Evolutionary conservation across 2,113 vertebrate species (phyloP).

Genomic region (Macquaria australasica): DNA sequence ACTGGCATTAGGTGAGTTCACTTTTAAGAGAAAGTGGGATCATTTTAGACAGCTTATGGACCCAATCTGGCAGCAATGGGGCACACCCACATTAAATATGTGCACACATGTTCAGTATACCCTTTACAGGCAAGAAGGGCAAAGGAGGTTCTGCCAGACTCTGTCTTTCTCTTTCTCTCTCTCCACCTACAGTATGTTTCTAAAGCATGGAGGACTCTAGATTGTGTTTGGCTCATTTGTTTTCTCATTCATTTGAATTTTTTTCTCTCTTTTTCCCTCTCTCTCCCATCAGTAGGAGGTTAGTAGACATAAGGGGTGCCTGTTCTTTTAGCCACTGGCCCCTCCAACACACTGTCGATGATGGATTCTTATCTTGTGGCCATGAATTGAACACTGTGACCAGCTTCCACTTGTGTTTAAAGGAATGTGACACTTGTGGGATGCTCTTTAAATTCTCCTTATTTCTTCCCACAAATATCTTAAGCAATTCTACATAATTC

Average conservation of each 20-base stretch:
- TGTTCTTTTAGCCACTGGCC: constrained; percentile 79
- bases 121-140: constrained; percentile 39
- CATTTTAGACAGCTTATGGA: constrained; percentile 72
- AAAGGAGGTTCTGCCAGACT: constrained; percentile 15
- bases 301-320: constrained; percentile 83
- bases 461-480: constrained; percentile 61
- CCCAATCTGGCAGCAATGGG: constrained; percentile 24
- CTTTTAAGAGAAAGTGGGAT: constrained; percentile 89
- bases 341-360: constrained; percentile 79
- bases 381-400: constrained; percentile 83
- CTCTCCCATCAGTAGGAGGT: constrained; percentile 80
- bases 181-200: constrained; percentile 49
- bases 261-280: constrained; percentile 19
- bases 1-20: constrained; percentile 90
- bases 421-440: constrained; percentile 79
- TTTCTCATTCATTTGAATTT: constrained; percentile 52
- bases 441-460: constrained; percentile 64
- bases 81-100: constrained; percentile 42
- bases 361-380: constrained; percentile 80
- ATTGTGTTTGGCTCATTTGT: constrained; percentile 48
- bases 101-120: constrained; percentile 30
- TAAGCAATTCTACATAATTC: constrained; percentile 63
- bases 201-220: constrained; percentile 34
- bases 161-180: constrained; percentile 26
- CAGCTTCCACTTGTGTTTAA: constrained; percentile 76